A percentile compares a stretch with the other conserved stretches of the same genome.
phyloP scores from a whole-genome alignment of 2,888 invertebrate species.

The Ophion obscuratus region DNA sequence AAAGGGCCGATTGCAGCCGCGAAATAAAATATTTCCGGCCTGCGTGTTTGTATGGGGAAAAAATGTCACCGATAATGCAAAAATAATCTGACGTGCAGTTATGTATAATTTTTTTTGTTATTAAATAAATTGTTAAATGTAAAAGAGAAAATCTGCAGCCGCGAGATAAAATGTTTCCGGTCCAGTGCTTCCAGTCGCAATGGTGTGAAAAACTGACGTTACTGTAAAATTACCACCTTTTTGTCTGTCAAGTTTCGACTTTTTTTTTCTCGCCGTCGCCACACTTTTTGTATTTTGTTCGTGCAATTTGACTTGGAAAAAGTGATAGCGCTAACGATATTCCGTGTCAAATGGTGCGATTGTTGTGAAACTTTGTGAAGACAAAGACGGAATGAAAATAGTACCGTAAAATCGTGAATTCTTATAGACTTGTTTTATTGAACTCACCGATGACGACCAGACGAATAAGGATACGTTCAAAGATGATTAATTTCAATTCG shows the following conservation, averaged over 20 bases:
- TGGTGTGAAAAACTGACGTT: too few relatives aligned
- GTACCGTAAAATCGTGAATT: not conserved
- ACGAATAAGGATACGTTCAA: not conserved
- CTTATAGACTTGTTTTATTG: not conserved
- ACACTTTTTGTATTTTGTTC: not conserved
- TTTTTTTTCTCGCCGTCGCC: not conserved
- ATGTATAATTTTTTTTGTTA: too few relatives aligned
- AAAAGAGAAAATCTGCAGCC: too few relatives aligned
- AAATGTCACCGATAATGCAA: too few relatives aligned
- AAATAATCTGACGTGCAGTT: too few relatives aligned
- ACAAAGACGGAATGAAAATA: not conserved
- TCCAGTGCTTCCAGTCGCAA: too few relatives aligned
- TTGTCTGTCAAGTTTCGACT: not conserved
- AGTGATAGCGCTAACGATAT: not conserved
- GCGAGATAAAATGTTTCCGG: too few relatives aligned
- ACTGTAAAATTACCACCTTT: too few relatives aligned
- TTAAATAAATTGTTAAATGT: too few relatives aligned
- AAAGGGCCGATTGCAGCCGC: too few relatives aligned
- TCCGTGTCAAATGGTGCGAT: not conserved
- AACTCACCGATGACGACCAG: not conserved
- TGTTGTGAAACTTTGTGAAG: not conserved
- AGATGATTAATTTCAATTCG: conserved; percentile 32
- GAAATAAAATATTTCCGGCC: too few relatives aligned
- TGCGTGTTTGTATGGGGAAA: too few relatives aligned
- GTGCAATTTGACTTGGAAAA: not conserved